Evolutionary conservation across 2,113 vertebrate species (phyloP).

Genomic region (Esox niger): DNA sequence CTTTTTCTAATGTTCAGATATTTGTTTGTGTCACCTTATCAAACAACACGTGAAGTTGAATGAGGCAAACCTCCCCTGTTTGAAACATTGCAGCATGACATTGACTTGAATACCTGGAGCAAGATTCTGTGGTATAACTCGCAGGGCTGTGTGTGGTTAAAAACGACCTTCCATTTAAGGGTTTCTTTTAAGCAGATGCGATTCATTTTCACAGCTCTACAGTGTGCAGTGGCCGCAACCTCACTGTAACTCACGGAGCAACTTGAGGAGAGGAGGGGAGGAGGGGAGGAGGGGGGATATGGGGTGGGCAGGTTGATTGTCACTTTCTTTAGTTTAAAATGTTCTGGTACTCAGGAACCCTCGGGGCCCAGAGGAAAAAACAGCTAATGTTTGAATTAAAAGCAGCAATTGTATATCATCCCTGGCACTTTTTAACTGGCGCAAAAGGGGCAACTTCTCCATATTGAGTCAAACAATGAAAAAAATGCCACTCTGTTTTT

Average conservation of each 20-base stretch:
- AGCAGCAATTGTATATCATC: constrained; percentile 76
- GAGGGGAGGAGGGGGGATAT: constrained; percentile 43
- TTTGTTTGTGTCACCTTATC: constrained; percentile 36
- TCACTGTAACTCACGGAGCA: constrained; percentile 57
- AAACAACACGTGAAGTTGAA: constrained; percentile 18
- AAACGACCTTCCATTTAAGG: constrained; percentile 55
- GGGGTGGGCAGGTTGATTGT: constrained; percentile 39
- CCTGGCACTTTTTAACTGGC: constrained; percentile 71
- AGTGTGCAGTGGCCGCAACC: constrained; percentile 36
- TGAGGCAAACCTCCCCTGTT: constrained; percentile 23
- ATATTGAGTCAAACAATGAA: constrained; percentile 98
- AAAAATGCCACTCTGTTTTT: constrained; percentile 76
- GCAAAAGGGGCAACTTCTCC: constrained; percentile 88
- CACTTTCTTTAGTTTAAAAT: constrained; percentile 64
- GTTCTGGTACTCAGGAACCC: constrained; percentile 54
- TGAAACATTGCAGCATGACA: constrained; percentile 43
- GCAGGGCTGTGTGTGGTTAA: constrained; percentile 33
- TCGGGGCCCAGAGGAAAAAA: constrained; percentile 53
- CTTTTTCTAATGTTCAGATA: constrained; percentile 49
- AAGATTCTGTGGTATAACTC: constrained; percentile 36
- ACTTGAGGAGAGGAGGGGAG: constrained; percentile 25
- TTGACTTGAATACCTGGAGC: constrained; percentile 34
- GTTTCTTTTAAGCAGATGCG: constrained; percentile 45
- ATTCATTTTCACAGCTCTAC: constrained; percentile 47
- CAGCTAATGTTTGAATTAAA: constrained; percentile 77